Conservation (phyloP, 2,113 vertebrate genomes). For the Neomonachus schauinslandi region DNA sequence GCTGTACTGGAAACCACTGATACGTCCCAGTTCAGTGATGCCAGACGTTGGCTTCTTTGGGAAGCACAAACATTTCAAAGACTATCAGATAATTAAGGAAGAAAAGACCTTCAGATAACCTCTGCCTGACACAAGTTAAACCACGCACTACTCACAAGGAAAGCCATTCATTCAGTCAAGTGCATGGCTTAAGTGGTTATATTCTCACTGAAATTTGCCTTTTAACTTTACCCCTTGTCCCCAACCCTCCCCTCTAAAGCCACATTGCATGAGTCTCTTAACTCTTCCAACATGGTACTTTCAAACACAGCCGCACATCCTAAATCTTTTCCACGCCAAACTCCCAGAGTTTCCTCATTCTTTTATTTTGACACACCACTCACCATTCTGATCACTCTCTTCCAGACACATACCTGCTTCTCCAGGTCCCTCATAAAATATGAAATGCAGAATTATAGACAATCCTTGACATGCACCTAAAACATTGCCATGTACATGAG, state of each 20-base stretch:
- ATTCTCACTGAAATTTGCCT: neutral
- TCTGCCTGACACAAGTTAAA: neutral
- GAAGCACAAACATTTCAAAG: neutral
- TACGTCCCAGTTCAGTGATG: neutral
- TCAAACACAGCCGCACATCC: neutral
- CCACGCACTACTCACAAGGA: neutral
- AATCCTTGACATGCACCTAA: neutral
- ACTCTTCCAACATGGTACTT: neutral
- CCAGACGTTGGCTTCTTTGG: neutral
- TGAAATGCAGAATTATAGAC: neutral
- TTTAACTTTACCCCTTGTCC: neutral
- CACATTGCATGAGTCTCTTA: neutral
- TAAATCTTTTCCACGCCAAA: neutral
- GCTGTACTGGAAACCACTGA: neutral
- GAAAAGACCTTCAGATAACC: neutral
- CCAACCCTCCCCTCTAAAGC: neutral
- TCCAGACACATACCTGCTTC: neutral
- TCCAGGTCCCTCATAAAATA: neutral
- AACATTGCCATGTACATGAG: neutral
- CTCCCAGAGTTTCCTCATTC: neutral
- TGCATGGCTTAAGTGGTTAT: neutral
- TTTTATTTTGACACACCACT: neutral
- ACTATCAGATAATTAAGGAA: neutral
- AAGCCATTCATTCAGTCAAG: neutral
- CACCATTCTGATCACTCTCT: neutral